phyloP scores from a whole-genome alignment of 2,797 vertebrate species.

The Alca torda region DNA sequence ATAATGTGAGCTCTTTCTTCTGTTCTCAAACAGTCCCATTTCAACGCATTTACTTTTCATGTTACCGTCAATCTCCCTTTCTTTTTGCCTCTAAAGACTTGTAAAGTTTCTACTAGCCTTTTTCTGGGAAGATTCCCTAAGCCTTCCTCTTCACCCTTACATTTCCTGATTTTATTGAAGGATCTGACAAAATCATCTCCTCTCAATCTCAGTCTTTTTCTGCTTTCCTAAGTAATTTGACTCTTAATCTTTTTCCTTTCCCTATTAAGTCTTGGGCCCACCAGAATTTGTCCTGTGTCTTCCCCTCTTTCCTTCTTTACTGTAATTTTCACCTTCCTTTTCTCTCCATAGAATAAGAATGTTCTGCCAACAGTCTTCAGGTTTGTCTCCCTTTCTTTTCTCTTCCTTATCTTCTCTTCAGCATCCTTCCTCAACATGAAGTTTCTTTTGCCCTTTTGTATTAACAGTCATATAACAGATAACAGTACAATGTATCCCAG shows the following conservation, averaged over 20 bases:
- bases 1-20: background rate
- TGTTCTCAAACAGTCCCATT: background rate
- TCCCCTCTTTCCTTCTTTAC: background rate
- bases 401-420: background rate
- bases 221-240: background rate
- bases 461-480: background rate
- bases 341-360: background rate
- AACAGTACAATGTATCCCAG: background rate
- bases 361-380: background rate
- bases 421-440: background rate
- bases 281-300: background rate
- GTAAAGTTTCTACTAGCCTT: background rate
- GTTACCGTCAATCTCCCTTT: background rate
- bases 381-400: background rate
- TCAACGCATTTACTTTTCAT: background rate
- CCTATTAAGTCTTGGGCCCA: background rate
- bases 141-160: background rate
- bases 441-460: background rate
- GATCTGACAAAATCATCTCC: background rate
- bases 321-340: background rate
- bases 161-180: background rate
- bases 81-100: background rate
- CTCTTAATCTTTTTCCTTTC: background rate
- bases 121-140: background rate
- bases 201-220: background rate